Evolutionary conservation across 2,888 invertebrate species (phyloP).

Genomic region (Agonopterix subpropinquella): DNA sequence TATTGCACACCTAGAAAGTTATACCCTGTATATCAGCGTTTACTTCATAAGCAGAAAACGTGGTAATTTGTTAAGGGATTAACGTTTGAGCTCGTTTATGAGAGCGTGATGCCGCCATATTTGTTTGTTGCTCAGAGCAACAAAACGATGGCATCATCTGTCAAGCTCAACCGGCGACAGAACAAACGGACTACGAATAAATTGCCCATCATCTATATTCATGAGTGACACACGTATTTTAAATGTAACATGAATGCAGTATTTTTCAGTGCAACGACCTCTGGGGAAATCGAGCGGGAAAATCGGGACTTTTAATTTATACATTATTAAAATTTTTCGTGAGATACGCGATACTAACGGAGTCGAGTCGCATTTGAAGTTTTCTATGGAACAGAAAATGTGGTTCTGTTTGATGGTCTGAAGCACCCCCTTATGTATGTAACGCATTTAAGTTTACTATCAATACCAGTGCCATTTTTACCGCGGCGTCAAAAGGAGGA

Average conservation of each 20-base stretch:
- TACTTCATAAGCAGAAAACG: constrained; percentile 33
- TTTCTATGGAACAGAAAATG: too few species aligned
- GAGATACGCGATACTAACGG: too few species aligned
- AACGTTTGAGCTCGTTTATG: constrained; percentile 66
- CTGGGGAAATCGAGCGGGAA: constrained; percentile 7
- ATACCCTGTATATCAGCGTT: constrained; percentile 18
- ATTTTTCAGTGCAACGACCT: constrained; percentile 5
- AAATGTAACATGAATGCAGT: constrained; percentile 22
- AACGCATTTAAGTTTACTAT: too few species aligned
- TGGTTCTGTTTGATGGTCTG: too few species aligned
- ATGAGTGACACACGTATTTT: constrained; percentile 45
- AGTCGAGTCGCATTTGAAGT: too few species aligned
- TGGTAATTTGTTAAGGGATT: constrained; percentile 64
- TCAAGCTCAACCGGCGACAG: constrained; percentile 67
- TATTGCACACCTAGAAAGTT: too few species aligned
- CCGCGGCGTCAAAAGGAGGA: too few species aligned
- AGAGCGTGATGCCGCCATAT: constrained; percentile 61
- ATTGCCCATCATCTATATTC: constrained; percentile 64
- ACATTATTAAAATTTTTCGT: too few species aligned
- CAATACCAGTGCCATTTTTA: too few species aligned
- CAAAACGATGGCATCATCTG: constrained; percentile 55
- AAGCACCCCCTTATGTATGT: too few species aligned
- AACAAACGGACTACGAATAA: constrained; percentile 55
- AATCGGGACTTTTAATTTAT: not conserved
- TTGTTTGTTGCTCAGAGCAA: constrained; percentile 58